Evolutionary conservation across 2,888 invertebrate species (phyloP), one percentile per base, ranked within the genome.

Genomic region (Girardia tigrina): DNA sequence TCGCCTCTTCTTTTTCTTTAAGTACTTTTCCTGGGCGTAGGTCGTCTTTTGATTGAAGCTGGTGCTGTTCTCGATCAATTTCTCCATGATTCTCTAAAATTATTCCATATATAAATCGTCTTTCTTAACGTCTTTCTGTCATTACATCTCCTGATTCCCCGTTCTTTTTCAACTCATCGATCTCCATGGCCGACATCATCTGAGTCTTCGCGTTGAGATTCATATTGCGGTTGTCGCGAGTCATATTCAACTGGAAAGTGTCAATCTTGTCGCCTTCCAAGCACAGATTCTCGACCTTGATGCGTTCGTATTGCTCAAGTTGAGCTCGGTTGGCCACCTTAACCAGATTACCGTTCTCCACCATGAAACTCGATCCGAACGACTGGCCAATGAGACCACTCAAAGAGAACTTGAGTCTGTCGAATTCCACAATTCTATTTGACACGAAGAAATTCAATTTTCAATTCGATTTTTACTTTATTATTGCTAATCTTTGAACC

Each of bases 1-100:
- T 85, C 95, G 95, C 80, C 90, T 90, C 80, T 91, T 91, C 83
- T 98, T 98, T 83, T 95, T 95, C 76, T 83, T 90, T 70, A 95
- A 87, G 83, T 95, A 97, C 83, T 95, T 95, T 80, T 91, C 91
- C 83, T 95, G 86, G 0, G 87, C 84, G 83, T 89, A 95, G 81
- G 90, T 91, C 0, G 94, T 95, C 86, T 94, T 94, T 76, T 88
- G 80, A 28, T 88, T 88, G 83, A 95, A 97, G 0, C 94, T 92
- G 79, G 89, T 90, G 20, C 94, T 95, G 82, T 94, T 94, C 78
- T 90, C 90, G 73, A 95, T 90, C 16, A 97, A 86, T 75, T 90
- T 90, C 78, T 88, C 90, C 2, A 95, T 89, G 79, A 95, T 72
- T 70, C 74, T 72, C 74, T 74, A 70, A 70, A 70, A 72, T 72